Evolutionary conservation across 2,888 invertebrate genomes (phyloP), one percentile per base, ranked within the genome.

Genomic region (Rhodophaea formosa): DNA sequence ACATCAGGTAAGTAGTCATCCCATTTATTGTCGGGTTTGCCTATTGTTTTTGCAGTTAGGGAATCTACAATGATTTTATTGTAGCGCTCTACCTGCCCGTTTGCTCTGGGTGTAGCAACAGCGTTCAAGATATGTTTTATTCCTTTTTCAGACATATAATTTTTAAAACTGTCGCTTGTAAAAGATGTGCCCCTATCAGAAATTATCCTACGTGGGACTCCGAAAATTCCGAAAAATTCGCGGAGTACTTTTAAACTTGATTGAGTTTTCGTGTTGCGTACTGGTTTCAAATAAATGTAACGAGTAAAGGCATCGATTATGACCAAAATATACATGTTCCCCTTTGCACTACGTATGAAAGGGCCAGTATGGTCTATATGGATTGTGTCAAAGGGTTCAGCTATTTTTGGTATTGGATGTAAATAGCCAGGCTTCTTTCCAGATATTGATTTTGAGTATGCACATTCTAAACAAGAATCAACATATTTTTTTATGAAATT

Each of bases 271-370:
- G 56, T 59, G 30, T 59, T 60, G 10, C 43, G 49, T 1, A 62
- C 60, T 10, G 70, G 65, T 55, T 64, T 69, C 16, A 72, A 32
- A 54, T 70, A 68, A 5, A 67, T 57, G 62, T 71, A 77, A 57
- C 74, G 74, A 1, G 74, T 76, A 56, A 72, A 77, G 1, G 60
- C 71, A 56, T 75, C 75, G n/a, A 76, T 67, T 0, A 62, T 53
- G 0, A 70, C 70, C 0, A 75, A 59, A 7, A 74, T 46, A 53
- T 73, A 69, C 7, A 56, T 63, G 42, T 66, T 66, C 2, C 61
- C 62, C 29, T 59, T 60, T 7, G 56, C 61, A 51, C 64, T 62
- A 53, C 62, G 59, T 14, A 66, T 61, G 58, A 70, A 70, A 10
- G 68, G 70, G 3, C 68, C 68, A 12, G 64, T 1, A 52, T 59